Percentiles rank a stretch among this genome's conserved stretches.
phyloP scores from a whole-genome alignment of 23 tunicate species.

The Diplosoma virens region DNA sequence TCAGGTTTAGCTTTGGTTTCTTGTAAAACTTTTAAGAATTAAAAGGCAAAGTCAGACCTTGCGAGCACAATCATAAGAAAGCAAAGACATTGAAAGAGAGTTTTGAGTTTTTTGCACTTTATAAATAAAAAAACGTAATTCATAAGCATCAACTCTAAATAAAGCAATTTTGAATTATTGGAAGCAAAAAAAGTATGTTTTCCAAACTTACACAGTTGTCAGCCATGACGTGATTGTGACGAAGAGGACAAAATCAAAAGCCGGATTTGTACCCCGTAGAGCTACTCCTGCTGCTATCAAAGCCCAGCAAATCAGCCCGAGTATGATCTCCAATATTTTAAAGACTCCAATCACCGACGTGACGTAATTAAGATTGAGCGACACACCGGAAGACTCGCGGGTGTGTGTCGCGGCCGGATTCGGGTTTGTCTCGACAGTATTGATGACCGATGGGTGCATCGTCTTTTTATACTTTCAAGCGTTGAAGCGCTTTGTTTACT shows the following conservation, averaged over 20 bases:
- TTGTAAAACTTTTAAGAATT: no score
- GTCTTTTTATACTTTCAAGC: no score
- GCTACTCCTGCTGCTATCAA: constrained; percentile 15
- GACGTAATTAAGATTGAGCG: constrained; percentile 55
- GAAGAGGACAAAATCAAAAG: constrained; percentile 69
- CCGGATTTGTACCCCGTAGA: background rate
- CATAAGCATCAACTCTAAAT: no score
- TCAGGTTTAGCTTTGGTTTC: no score
- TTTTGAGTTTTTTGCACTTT: no score
- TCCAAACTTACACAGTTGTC: constrained; percentile 63
- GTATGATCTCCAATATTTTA: constrained; percentile 45
- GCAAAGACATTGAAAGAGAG: no score
- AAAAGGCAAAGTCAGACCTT: no score
- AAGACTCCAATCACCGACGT: constrained; percentile 46
- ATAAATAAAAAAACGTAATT: no score
- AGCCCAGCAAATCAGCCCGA: constrained; percentile 67
- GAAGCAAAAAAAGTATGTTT: no score
- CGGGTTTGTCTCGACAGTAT: background rate
- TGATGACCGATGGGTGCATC: background rate
- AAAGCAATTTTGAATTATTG: no score
- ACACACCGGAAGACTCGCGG: background rate
- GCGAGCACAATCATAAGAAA: no score
- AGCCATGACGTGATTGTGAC: constrained; percentile 69
- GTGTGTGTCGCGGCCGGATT: constrained; percentile 19
- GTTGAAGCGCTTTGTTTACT: no score